A percentile compares a stretch with the other conserved stretches of the same genome.
These are phyloP conservation scores for Passer domesticus DNA, from an alignment of 2,113 vertebrate genomes.

Conservation along the genomic window DNA sequence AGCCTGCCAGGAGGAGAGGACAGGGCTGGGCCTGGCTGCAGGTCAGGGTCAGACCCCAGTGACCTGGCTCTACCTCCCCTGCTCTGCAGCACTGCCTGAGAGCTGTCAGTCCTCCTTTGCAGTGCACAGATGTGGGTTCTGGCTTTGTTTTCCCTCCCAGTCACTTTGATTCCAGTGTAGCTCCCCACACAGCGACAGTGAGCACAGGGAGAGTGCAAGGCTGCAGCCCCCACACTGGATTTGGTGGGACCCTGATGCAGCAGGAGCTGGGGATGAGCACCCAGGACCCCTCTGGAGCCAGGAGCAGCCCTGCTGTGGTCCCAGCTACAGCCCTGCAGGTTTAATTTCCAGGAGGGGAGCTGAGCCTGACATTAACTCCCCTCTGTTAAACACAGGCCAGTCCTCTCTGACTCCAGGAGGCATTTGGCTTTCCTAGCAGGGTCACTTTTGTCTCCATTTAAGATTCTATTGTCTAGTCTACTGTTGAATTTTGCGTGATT, in stretches of 20 bases:
- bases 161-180: background rate
- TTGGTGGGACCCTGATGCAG: background rate
- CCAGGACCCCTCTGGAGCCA: background rate
- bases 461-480: background rate
- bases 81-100: background rate
- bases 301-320: background rate
- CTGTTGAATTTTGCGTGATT: background rate
- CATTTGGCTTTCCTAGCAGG: background rate
- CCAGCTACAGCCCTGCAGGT: background rate
- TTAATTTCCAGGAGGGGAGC: background rate
- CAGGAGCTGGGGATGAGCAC: background rate
- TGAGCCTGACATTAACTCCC: background rate
- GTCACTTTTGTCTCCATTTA: background rate
- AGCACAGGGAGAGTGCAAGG: background rate
- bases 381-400: background rate
- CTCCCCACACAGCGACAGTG: fast-evolving
- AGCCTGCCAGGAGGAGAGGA: background rate
- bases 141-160: background rate
- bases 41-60: background rate
- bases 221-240: background rate
- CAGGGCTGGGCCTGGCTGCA: background rate
- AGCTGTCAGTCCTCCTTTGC: fast-evolving
- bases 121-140: background rate
- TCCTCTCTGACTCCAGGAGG: background rate
- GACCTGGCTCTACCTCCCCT: background rate